Base-by-base conservation (phyloP, 2,797 vertebrate species). In the Myripristis jacobus region DNA sequence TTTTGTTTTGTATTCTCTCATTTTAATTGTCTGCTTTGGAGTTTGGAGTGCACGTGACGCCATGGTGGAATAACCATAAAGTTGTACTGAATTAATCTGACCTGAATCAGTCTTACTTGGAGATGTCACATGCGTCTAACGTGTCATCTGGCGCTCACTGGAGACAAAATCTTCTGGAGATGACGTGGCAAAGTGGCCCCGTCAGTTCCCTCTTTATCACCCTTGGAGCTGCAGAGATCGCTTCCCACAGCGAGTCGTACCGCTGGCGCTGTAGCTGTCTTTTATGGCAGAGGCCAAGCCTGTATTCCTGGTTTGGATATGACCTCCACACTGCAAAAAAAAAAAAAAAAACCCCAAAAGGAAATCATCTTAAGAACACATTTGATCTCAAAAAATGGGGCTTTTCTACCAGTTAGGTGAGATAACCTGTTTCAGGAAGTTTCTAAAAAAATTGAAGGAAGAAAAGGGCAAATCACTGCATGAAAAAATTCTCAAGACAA, bases 221-320 rank as follows among this genome's bases (percentile, higher is more conserved):
- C 27, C 16, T 34, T 7, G n/a, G 47, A 59, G 18, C 43, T 44
- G 57, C 1, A 2, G 19, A 48, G 19, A 15, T 15, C 8, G 38
- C 52, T 69, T 79, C n/a, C 47, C 52, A 19, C 18, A 13, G 44
- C 44, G 13, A 6, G 48, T 19, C 2, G 11, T 25, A 11, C n/a
- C 4, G 6, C n/a, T 47, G 29, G 55, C 15, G 0, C 41, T n/a
- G 0, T 11, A 55, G 53, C 31, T n/a, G 50, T 41, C 19, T 66
- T 66, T n/a, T 52, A 50, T 51, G 38, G 51, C 59, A n/a, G 11
- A 58, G 53, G 43, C 36, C 4, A 25, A 64, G 59, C 46, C 51
- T 38, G 46, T 48, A 52, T 46, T 78, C 36, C 58, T 59, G 76
- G 56, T 73, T 70, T 78, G 65, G 46, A 66, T 55, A 41, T 3